Conservation (phyloP, 2,113 vertebrate genomes). For the Atherinomorus stipes region DNA sequence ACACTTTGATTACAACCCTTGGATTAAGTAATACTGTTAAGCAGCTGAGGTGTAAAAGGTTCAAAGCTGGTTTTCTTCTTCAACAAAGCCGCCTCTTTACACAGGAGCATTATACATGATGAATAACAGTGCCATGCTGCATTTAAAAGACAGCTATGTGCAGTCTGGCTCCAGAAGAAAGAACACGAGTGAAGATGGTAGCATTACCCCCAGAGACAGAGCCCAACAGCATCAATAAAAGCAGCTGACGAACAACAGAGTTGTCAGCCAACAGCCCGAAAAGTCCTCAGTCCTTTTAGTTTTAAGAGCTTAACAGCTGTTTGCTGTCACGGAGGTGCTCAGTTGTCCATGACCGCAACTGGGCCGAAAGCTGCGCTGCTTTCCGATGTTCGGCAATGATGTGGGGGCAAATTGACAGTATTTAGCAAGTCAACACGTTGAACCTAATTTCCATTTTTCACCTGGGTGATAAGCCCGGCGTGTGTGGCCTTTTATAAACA, state of each 20-base stretch:
- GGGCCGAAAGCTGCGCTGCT: slow-evolving; percentile 28
- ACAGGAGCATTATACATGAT: slow-evolving; percentile 14
- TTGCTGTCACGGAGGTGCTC: slow-evolving; percentile 58
- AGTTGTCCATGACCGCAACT: slow-evolving; percentile 25
- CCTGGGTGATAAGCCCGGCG: slow-evolving; percentile 37
- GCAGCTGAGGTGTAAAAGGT: slow-evolving; percentile 8
- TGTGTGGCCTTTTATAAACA: slow-evolving; percentile 36
- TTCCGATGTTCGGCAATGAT: slow-evolving; percentile 38
- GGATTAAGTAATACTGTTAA: background rate
- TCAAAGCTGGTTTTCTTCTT: slow-evolving; percentile 26
- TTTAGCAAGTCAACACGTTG: slow-evolving; percentile 58
- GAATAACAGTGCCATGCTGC: slow-evolving; percentile 11
- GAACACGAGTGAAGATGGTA: slow-evolving; percentile 19
- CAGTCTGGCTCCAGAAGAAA: slow-evolving; percentile 18
- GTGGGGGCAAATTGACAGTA: slow-evolving; percentile 41
- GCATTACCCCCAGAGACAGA: slow-evolving; percentile 18
- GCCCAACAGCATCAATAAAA: slow-evolving; percentile 26
- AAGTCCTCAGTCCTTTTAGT: slow-evolving; percentile 38
- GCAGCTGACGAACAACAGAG: slow-evolving; percentile 44
- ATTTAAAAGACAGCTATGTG: slow-evolving; percentile 30
- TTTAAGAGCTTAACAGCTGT: slow-evolving; percentile 52
- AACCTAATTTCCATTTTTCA: slow-evolving; percentile 69
- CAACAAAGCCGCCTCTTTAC: slow-evolving; percentile 34
- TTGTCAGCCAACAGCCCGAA: slow-evolving; percentile 35
- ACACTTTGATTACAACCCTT: background rate